A percentile compares a stretch with the other conserved stretches of the same genome.
These are phyloP conservation scores for Leptopilina drosophilae DNA, from an alignment of 2,888 invertebrate genomes.

Conservation along the genomic window DNA sequence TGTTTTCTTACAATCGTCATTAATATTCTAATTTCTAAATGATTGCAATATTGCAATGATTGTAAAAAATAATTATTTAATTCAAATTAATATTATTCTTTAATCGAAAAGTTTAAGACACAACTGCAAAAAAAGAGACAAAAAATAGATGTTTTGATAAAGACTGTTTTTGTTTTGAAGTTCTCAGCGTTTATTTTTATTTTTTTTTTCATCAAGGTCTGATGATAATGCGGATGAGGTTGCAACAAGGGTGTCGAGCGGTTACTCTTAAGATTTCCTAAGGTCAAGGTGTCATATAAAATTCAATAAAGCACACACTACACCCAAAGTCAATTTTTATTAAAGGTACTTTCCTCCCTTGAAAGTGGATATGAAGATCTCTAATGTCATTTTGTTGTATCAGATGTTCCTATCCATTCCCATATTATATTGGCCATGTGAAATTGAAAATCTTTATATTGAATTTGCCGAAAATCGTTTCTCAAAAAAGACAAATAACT, in stretches of 20 bases:
- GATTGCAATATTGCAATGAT: no score
- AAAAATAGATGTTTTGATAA: no score
- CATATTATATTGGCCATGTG: neutral
- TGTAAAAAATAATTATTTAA: no score
- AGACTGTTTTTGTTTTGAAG: no score
- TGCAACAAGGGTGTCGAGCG: constrained; percentile 20
- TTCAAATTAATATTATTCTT: no score
- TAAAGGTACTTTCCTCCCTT: neutral
- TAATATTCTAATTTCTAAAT: no score
- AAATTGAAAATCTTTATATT: constrained; percentile 27
- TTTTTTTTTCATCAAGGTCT: neutral
- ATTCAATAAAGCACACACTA: constrained; percentile 25
- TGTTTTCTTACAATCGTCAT: no score
- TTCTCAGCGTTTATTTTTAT: no score
- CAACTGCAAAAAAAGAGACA: no score
- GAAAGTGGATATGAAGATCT: constrained; percentile 19
- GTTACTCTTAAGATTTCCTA: neutral
- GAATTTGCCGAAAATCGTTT: neutral
- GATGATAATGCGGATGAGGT: neutral
- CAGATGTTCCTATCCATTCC: constrained; percentile 2
- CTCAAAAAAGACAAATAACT: neutral
- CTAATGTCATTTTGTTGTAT: neutral
- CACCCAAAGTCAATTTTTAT: constrained; percentile 11
- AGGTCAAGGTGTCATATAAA: constrained; percentile 18
- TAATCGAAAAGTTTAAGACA: no score